These are phyloP conservation scores for Bubo bubo DNA, from an alignment of 2,113 vertebrate species.

Conservation along the genomic window DNA sequence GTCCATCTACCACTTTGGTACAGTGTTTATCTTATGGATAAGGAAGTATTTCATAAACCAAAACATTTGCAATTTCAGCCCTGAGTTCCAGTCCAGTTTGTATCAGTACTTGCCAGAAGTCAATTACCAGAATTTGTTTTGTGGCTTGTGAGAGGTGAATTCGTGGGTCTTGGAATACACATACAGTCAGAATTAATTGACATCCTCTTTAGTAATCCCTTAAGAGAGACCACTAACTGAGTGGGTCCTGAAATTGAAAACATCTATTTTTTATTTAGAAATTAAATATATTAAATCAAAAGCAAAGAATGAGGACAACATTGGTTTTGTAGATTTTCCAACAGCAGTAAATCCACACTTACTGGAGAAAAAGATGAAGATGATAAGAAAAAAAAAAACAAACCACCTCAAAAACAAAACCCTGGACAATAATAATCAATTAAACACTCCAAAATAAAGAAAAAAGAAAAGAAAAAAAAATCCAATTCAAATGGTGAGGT, in stretches of 20 bases:
- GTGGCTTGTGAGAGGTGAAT: not conserved
- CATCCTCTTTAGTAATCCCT: not conserved
- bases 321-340: not conserved
- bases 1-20: not conserved
- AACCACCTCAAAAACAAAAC: too few relatives aligned
- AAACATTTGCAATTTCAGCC: not conserved
- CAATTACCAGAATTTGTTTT: not conserved
- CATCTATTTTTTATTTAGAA: not conserved
- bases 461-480: conserved; percentile 48
- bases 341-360: not conserved
- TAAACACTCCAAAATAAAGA: conserved; percentile 63
- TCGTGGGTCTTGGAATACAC: not conserved
- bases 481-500: conserved; percentile 67
- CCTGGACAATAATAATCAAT: conserved; percentile 63
- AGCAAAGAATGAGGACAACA: not conserved
- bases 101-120: not conserved
- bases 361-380: not conserved
- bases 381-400: not conserved
- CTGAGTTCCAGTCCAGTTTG: not conserved
- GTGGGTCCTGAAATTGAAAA: not conserved
- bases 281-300: not conserved
- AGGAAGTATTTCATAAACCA: not conserved
- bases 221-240: not conserved
- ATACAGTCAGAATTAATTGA: not conserved
- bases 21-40: not conserved